Evolutionary conservation across 1,140 invertebrate species (phyloP).

Genomic region (Cardiocondyla obscurior): DNA sequence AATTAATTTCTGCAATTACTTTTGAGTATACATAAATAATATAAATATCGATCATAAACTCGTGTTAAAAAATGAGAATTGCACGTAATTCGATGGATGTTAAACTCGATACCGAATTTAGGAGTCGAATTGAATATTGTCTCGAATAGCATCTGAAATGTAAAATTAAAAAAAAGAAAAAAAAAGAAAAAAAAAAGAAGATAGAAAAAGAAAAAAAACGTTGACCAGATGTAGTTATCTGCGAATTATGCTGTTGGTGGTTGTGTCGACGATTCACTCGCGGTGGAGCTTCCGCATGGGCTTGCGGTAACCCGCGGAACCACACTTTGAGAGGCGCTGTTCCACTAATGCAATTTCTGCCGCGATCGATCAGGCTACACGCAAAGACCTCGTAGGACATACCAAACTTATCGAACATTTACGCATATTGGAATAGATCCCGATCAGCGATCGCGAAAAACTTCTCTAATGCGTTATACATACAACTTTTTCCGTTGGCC

Average conservation of each 20-base stretch:
- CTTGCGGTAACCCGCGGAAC: conserved; percentile 49
- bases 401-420: conserved; percentile 38
- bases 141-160: background rate
- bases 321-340: conserved; percentile 51
- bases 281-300: conserved; percentile 14
- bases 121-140: background rate
- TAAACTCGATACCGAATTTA: background rate
- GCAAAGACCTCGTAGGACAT: conserved; percentile 36
- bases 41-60: background rate
- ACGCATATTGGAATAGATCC: conserved; percentile 12
- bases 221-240: conserved; percentile 32
- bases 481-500: background rate
- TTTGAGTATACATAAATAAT: background rate
- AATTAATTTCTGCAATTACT: background rate
- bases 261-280: conserved; percentile 35
- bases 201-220: too few species aligned
- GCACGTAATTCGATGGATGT: background rate
- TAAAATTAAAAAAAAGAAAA: too few species aligned
- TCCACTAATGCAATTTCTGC: conserved; percentile 48
- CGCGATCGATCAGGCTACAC: conserved; percentile 31
- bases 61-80: background rate
- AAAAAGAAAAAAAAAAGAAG: too few species aligned
- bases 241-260: conserved; percentile 44
- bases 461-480: background rate
- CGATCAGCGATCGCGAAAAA: background rate